Conservation (phyloP, 2,113 vertebrate species). For the Lontra canadensis region DNA sequence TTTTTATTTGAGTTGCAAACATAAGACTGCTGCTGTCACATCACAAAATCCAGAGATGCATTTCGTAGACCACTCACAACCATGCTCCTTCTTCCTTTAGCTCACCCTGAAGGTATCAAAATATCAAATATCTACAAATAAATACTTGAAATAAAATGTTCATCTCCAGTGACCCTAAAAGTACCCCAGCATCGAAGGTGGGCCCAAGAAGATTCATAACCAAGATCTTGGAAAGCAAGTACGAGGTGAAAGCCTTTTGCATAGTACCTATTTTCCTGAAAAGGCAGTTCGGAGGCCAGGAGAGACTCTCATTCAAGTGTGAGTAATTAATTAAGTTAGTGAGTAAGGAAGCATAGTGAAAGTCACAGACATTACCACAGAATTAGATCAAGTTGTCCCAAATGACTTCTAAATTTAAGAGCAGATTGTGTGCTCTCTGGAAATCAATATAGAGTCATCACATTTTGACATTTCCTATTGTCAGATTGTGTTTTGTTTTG, state of each 20-base stretch:
- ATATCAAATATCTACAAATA: not conserved
- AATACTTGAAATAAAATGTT: not conserved
- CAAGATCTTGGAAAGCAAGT: not conserved
- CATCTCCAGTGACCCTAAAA: not conserved
- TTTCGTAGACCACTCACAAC: not conserved
- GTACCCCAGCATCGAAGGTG: not conserved
- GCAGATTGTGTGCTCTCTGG: not conserved
- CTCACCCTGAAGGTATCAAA: not conserved
- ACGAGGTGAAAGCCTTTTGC: not conserved
- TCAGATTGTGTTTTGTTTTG: conserved; percentile 52
- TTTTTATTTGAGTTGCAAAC: conserved; percentile 23
- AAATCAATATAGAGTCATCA: conserved; percentile 64
- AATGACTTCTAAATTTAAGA: not conserved
- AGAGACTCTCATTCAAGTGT: not conserved
- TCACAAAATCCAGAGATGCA: not conserved
- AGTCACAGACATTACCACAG: not conserved
- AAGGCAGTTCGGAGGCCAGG: not conserved
- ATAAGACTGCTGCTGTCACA: not conserved
- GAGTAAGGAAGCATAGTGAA: not conserved
- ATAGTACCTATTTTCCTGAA: conserved; percentile 33
- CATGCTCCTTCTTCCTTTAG: not conserved
- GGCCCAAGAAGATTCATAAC: not conserved
- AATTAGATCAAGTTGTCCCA: conserved; percentile 38
- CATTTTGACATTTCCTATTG: conserved; percentile 60
- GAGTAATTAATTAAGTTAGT: conserved; percentile 60